Evolutionary conservation across 2,797 vertebrate genomes (phyloP).

Genomic region (Acipenser ruthenus): DNA sequence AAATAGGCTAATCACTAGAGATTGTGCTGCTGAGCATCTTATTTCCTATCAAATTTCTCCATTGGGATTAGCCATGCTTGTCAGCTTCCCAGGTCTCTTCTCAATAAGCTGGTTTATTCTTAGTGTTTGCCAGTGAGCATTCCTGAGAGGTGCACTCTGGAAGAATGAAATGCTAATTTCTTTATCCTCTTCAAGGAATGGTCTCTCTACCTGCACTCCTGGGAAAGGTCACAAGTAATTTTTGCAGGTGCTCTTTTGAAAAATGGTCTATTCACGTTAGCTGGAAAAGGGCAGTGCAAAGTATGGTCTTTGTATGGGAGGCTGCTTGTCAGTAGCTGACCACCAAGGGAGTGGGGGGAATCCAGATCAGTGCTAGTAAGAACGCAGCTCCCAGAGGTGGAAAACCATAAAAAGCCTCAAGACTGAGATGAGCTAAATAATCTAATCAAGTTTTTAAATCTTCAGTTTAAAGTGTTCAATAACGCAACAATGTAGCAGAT

Average conservation of each 20-base stretch:
- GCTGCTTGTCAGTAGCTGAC: conserved; percentile 26
- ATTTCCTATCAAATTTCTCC: conserved; percentile 73
- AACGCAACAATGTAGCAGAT: too few species aligned
- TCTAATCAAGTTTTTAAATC: too few species aligned
- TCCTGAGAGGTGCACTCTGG: conserved; percentile 62
- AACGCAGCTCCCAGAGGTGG: neutral
- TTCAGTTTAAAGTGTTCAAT: too few species aligned
- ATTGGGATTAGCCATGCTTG: conserved; percentile 64
- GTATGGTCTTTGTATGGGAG: conserved; percentile 14
- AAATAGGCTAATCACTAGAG: conserved; percentile 64
- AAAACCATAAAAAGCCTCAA: conserved; percentile 11
- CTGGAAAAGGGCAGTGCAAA: conserved; percentile 13
- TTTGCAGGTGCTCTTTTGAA: conserved; percentile 42
- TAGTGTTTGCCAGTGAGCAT: conserved; percentile 60
- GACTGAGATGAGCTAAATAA: neutral
- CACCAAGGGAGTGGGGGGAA: conserved; percentile 38
- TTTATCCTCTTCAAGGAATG: conserved; percentile 53
- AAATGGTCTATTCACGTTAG: conserved; percentile 28
- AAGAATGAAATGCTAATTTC: conserved; percentile 65
- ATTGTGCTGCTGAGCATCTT: conserved; percentile 67
- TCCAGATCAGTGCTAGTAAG: conserved; percentile 11
- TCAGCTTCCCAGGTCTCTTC: conserved; percentile 56
- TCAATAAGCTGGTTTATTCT: conserved; percentile 66
- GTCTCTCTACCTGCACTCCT: conserved; percentile 44
- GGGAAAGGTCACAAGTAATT: conserved; percentile 69